Base-by-base conservation (phyloP, 2,113 vertebrate genomes). In the Dicrurus megarhynchus region DNA sequence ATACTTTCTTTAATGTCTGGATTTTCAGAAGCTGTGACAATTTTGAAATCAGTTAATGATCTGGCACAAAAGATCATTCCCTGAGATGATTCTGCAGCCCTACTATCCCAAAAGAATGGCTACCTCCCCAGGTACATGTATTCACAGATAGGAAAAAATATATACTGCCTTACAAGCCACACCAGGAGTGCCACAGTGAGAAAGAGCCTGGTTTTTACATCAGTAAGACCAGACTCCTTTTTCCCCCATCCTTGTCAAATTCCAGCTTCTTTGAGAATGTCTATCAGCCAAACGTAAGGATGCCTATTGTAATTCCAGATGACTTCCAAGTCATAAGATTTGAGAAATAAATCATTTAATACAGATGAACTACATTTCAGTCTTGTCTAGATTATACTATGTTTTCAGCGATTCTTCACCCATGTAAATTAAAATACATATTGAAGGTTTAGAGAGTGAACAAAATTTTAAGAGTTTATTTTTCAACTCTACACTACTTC, bases 61-160 rank as follows among this genome's bases (percentile, higher is more conserved):
- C 52, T 75, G 33, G 35, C 65, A 59, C 19, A 68, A 75, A 93
- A 83, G 19, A 74, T 50, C 13, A 55, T 84, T 69, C 24, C 20
- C 33, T 56, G 20, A 46, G 57, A 65, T 47, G 13, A 79, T 65
- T 76, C 44, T 69, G 55, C 42, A 90, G 55, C 63, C 19, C 55
- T 69, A 6, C 41, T 49, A 79, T 27, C 37, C 39, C 18, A 16
- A 33, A 79, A 59, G 59, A 64, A 68, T 0, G 1, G 12, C 32
- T 73, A 81, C 26, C 23, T 67, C 4, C 3, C 24, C 55, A 90
- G 37, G 35, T 57, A 49, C 60, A 59, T 19, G 2, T 24, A 81
- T 15, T 41, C 11, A 52, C 19, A 53, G n/a, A 61, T 5, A 84
- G 0, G 9, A 23, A 74, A 41, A 84, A n/a, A 46, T 0, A 0